phyloP scores from a whole-genome alignment of 2,113 vertebrate genomes.

The Oncorhynchus tshawytscha region DNA sequence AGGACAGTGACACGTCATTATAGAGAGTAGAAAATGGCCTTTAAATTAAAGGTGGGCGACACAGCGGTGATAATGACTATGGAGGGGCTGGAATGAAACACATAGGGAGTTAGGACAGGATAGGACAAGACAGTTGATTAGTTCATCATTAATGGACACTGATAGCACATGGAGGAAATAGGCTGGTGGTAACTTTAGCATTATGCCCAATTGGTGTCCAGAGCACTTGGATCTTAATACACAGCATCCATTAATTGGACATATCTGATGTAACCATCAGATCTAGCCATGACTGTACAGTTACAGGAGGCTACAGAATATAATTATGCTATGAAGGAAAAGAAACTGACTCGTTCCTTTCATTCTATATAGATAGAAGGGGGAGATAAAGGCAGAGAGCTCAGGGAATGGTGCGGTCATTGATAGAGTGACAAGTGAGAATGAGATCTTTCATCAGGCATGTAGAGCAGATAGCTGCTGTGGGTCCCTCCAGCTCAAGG shows the following conservation, averaged over 20 bases:
- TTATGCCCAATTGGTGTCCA: no score
- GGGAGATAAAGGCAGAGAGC: background rate
- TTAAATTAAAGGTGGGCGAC: background rate
- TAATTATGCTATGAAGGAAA: background rate
- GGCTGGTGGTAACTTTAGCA: no score
- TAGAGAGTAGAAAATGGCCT: background rate
- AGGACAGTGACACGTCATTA: background rate
- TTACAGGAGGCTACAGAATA: background rate
- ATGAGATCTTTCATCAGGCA: slow-evolving; percentile 18
- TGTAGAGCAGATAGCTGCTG: slow-evolving; percentile 13
- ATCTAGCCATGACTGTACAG: background rate
- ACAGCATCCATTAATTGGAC: no score
- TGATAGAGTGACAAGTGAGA: slow-evolving; percentile 15
- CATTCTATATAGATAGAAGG: background rate
- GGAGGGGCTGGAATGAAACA: background rate
- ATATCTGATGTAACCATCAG: no score
- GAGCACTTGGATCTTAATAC: no score
- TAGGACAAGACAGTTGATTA: background rate
- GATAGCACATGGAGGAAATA: no score
- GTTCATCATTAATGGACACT: no score
- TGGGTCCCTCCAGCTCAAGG: slow-evolving; percentile 21
- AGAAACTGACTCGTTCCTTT: background rate
- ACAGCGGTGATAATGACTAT: background rate
- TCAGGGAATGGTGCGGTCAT: slow-evolving; percentile 14
- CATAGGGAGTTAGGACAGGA: background rate